Evolutionary conservation across 1,140 invertebrate species (phyloP).

Genomic region (Cotesia vestalis): DNA sequence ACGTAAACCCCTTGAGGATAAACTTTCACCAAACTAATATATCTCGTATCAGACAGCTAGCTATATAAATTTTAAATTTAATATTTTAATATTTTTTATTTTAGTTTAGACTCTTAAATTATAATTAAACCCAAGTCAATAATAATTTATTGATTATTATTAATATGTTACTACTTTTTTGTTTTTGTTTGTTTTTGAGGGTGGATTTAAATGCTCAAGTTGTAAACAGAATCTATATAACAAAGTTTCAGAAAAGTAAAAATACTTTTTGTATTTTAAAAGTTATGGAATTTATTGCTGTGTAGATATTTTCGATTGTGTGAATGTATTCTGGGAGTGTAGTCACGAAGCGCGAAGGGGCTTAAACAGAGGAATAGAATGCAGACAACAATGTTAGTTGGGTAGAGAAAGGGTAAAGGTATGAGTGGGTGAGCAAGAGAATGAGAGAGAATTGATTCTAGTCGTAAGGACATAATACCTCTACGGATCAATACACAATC

Average conservation of each 20-base stretch:
- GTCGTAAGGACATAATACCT: slow-evolving; percentile 22
- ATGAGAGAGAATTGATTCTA: slow-evolving; percentile 13
- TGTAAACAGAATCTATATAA: no score
- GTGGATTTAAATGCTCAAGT: no score
- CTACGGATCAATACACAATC: slow-evolving; percentile 24
- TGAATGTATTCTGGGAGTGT: slow-evolving; percentile 16
- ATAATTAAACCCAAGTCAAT: not conserved
- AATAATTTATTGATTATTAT: not conserved
- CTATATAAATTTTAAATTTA: no score
- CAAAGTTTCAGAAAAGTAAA: no score
- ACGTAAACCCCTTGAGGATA: no score
- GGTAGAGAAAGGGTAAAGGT: no score
- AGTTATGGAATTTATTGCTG: not conserved
- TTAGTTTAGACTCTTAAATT: not conserved
- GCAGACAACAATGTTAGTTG: not conserved
- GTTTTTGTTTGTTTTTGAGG: not conserved
- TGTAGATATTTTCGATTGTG: slow-evolving; percentile 12
- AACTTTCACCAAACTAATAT: no score
- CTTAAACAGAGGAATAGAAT: slow-evolving; percentile 2
- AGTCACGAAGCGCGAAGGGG: slow-evolving; percentile 14
- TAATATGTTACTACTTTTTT: not conserved
- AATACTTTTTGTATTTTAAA: no score
- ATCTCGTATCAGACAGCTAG: no score
- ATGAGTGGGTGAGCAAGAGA: not conserved
- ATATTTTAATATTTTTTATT: not conserved